Base-by-base conservation (phyloP, 2,797 vertebrate species). In the Artibeus jamaicensis region DNA sequence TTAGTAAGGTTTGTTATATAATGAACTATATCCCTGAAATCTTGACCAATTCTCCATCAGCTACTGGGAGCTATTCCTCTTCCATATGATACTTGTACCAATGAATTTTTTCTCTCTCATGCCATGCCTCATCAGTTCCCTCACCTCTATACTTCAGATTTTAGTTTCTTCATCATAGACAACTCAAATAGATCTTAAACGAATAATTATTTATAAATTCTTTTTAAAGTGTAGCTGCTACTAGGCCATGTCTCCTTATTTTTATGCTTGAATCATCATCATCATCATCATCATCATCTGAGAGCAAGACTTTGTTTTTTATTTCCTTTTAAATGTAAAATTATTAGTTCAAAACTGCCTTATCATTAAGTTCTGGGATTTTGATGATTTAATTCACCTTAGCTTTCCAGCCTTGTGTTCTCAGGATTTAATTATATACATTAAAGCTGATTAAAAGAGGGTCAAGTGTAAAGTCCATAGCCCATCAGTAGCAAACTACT, bases 241-340 rank as follows among this genome's bases (percentile, higher is more conserved):
- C 73, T 84, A 62, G 85, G 39, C 5, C 19, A 57, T 26, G 29
- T 65, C 5, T 74, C 5, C 32, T 68, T 59, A 19, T 16, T 48
- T 88, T 81, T 42, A 77, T 34, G 3, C 19, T 55, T 86, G 5
- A 37, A 0, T 4, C 78, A 16, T 32, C 84, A 48, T 42, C 29
- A 9, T 29, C 39, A 78, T 84, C 67, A 85, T 62, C 57, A 29
- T 59, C 57, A 29, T 59, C 57, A 68, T 55, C 21, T 26, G 81
- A 91, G 37, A 92, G 16, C 11, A 92, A 4, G 32, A 53, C 50
- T 90, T 79, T 65, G 18, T 48, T 70, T 50, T 86, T 71, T 73
- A 9, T 94, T 93, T 92, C n/a, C 0, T 83, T 86, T 94, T 71
- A 89, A 94, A 55, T 77, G 9, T 62, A 71, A 73, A 82, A 37